Percentiles rank a stretch among this genome's conserved stretches.
Conservation (phyloP, 35 echinoderm and acorn worm species). For the Holothuria glaberrima region DNA sequence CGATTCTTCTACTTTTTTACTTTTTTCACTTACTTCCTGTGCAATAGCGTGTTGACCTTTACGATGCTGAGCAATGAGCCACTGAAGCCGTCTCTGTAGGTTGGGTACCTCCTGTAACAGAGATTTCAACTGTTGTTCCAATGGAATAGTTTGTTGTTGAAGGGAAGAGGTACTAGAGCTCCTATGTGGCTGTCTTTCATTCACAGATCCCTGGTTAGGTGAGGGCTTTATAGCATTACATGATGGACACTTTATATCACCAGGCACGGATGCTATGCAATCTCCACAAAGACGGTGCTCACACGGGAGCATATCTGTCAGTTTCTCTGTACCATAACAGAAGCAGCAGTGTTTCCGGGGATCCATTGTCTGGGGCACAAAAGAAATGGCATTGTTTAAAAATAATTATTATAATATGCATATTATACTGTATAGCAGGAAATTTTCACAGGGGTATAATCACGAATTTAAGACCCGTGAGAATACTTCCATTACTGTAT, state of each 20-base stretch:
- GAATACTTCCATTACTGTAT: no score
- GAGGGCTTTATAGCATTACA: not conserved
- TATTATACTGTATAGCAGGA: no score
- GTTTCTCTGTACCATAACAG: not conserved
- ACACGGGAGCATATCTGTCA: conserved; percentile 27
- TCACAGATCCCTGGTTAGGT: no score
- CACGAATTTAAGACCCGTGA: no score
- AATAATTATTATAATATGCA: no score
- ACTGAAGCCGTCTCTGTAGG: not conserved
- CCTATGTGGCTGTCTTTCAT: no score
- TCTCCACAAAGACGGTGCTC: not conserved
- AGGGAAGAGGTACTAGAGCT: no score
- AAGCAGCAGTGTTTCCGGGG: not conserved
- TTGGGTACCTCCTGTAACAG: conserved; percentile 15
- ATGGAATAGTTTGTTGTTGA: no score
- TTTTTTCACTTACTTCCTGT: not conserved
- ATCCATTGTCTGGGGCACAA: no score
- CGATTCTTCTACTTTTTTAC: not conserved
- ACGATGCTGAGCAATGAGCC: not conserved
- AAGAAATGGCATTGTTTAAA: no score
- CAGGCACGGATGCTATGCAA: not conserved
- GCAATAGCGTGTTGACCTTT: not conserved
- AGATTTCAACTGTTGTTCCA: conserved; percentile 6
- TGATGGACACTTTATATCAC: not conserved
- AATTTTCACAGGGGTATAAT: no score